phyloP scores from a whole-genome alignment of 2,888 invertebrate species.

The Exephanes ischioxanthus region DNA sequence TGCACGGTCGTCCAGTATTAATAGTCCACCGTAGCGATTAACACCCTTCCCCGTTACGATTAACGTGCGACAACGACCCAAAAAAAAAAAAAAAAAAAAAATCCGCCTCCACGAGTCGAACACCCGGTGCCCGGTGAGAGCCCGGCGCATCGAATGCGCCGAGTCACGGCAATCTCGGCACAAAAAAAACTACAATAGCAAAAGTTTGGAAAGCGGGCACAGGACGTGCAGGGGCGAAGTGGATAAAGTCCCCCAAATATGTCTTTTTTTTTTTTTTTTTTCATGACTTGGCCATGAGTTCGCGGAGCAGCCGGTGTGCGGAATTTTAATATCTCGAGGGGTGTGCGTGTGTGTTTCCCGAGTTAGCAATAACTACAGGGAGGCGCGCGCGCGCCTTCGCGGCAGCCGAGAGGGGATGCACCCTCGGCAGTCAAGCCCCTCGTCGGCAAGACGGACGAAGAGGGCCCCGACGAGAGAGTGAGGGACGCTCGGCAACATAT shows the following conservation, averaged over 20 bases:
- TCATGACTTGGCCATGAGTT: slow-evolving; percentile 31
- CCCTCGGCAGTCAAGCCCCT: slow-evolving; percentile 71
- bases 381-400: slow-evolving; percentile 66
- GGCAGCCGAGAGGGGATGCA: slow-evolving; percentile 69
- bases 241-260: slow-evolving; percentile 22
- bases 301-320: slow-evolving; percentile 79
- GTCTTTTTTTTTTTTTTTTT: slow-evolving; percentile 44
- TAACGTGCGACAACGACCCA: neutral
- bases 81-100: slow-evolving; percentile 48
- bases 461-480: slow-evolving; percentile 38
- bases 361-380: slow-evolving; percentile 82
- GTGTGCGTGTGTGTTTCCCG: slow-evolving; percentile 68
- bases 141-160: slow-evolving; percentile 19
- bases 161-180: slow-evolving; percentile 23
- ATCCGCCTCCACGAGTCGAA: neutral
- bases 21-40: neutral
- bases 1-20: neutral
- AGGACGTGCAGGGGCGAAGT: neutral
- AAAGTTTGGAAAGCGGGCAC: slow-evolving; percentile 3
- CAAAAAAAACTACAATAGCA: neutral
- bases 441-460: slow-evolving; percentile 58
- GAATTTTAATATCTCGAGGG: slow-evolving; percentile 84
- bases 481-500: slow-evolving; percentile 81
- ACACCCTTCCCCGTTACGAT: neutral
- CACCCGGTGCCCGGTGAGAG: slow-evolving; percentile 23